Base-by-base conservation (phyloP, 2,113 vertebrate genomes). In the Muntiacus muntjak region DNA sequence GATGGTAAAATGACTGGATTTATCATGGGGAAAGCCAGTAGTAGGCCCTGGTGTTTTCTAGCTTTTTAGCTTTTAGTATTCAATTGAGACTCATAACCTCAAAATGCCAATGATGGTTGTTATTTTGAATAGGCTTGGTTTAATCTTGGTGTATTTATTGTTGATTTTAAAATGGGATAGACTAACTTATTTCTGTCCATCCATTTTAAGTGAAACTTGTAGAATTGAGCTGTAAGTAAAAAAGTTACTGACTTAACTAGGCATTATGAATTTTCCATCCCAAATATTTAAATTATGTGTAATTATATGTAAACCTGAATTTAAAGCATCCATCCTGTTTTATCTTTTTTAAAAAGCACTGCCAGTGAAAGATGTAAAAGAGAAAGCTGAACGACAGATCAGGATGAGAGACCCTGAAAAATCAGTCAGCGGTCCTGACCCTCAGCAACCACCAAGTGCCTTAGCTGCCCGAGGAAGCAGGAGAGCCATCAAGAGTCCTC, bases 401-500 rank as follows among this genome's bases (percentile, higher is more conserved):
- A 33, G 86, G 76, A 60, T 28, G 1, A 98, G 98, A 94, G 98
- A 98, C 95, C 86, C 95, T 1, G 97, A 97, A 8, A 97, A 94
- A 55, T 2, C 3, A 7, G 89, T 94, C 71, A 62, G 67, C 58
- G 36, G 50, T 47, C 3, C 84, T 1, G 98, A 94, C 57, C 97
- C 82, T 25, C 98, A 89, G 89, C 98, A 89, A 0, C 98, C 98
- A 74, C 98, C 50, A 83, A 98, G 97, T 98, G 98, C 90, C 96
- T 98, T 98, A 97, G 98, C 98, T 94, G 97, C 96, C n/a, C 98
- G 98, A 60, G 95, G 71, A 2, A 97, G 40, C 52, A 96, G 67
- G 45, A 99, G 98, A 97, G 84, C 98, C 57, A 94, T 89, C 82
- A 98, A 98, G 97, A 99, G 99, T 1, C 98, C 98, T 50, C 98